Evolutionary conservation across 1,140 invertebrate species (phyloP).

Genomic region (Goniozus legneri): DNA sequence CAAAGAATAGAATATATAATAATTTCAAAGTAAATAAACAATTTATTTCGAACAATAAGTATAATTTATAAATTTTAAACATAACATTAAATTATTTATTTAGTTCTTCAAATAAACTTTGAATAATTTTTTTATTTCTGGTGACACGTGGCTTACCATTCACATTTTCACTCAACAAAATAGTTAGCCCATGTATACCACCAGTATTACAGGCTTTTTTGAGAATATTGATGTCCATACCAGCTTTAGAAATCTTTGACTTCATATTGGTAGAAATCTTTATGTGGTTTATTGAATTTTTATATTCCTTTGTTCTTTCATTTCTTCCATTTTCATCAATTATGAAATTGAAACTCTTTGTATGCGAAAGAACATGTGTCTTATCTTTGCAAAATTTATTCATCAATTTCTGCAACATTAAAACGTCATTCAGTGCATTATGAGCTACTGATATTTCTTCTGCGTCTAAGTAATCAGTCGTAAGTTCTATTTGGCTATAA

Average conservation of each 20-base stretch:
- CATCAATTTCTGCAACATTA: slow-evolving; percentile 10
- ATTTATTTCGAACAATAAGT: neutral
- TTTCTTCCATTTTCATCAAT: neutral
- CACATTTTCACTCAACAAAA: slow-evolving; percentile 8
- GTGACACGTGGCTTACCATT: slow-evolving; percentile 5
- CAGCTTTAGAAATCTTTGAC: slow-evolving; percentile 10
- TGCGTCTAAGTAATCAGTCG: slow-evolving; percentile 8
- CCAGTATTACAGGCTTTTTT: slow-evolving; percentile 6
- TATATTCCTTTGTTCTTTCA: neutral
- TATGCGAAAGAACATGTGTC: neutral
- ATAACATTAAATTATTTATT: too few relatives aligned
- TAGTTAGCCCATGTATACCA: slow-evolving; percentile 2
- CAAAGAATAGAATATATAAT: too few relatives aligned
- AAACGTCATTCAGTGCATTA: slow-evolving; percentile 17
- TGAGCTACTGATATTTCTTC: slow-evolving; percentile 6
- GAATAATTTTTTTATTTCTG: slow-evolving; percentile 6
- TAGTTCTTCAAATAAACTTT: neutral
- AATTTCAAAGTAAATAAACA: neutral
- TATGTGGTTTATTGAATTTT: slow-evolving; percentile 4
- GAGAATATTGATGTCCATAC: slow-evolving; percentile 5
- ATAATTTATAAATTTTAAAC: too few relatives aligned
- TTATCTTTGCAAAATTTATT: neutral
- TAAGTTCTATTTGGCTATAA: slow-evolving; percentile 7
- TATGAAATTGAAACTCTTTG: neutral
- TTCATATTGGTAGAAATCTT: slow-evolving; percentile 10